Conservation (phyloP, 2,888 invertebrate species). For the Seira musarum region DNA sequence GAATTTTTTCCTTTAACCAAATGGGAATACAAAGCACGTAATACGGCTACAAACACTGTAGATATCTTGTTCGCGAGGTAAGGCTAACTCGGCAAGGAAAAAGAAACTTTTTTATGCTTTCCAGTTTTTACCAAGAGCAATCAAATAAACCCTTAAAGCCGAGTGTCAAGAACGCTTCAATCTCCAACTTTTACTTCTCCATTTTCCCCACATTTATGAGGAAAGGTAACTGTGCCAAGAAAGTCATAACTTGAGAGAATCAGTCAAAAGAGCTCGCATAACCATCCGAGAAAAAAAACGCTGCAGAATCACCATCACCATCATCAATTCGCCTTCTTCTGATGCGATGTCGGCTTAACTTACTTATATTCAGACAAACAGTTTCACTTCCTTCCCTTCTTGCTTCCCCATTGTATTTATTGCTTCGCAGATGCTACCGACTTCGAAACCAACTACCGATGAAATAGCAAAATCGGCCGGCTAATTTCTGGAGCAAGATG, state of each 20-base stretch:
- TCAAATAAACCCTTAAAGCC: conserved; percentile 58
- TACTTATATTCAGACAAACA: not conserved
- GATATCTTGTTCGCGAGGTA: not conserved
- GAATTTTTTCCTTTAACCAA: conserved; percentile 9
- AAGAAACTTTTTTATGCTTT: conserved; percentile 50
- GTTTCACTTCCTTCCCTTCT: not conserved
- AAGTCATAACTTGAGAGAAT: conserved; percentile 8
- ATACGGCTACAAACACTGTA: conserved; percentile 15
- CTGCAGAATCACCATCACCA: conserved; percentile 7
- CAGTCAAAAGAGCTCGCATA: conserved; percentile 2
- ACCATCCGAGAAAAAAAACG: conserved; percentile 7
- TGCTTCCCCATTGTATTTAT: conserved; percentile 31
- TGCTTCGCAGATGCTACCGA: conserved; percentile 43
- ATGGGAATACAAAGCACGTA: conserved; percentile 45
- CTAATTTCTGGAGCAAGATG: conserved; percentile 52
- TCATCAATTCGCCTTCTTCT: not conserved
- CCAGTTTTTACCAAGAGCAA: conserved; percentile 53
- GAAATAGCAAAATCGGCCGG: conserved; percentile 38
- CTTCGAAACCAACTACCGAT: conserved; percentile 28
- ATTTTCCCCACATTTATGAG: not conserved
- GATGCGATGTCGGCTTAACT: not conserved
- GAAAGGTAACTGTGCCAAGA: conserved; percentile 1
- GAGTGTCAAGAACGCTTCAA: conserved; percentile 56
- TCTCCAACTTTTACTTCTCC: conserved; percentile 40
- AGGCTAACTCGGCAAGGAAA: not conserved